These are phyloP conservation scores for Euzophera pinguis DNA, from an alignment of 2,888 invertebrate genomes.

Conservation along the genomic window DNA sequence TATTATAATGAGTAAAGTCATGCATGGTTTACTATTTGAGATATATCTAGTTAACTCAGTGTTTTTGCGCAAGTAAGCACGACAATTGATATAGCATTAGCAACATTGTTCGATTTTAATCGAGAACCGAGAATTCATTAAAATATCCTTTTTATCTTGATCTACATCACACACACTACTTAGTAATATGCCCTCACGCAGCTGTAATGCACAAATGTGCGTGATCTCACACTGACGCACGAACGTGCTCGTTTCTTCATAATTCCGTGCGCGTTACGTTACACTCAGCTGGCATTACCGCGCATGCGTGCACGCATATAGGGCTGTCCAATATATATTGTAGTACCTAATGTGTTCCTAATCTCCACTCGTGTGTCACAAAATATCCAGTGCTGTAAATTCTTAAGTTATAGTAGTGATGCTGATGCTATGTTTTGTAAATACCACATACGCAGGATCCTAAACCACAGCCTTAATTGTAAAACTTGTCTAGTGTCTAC, in stretches of 20 bases:
- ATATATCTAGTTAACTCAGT: too few species aligned
- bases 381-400: too few species aligned
- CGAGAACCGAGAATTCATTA: neutral
- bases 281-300: neutral
- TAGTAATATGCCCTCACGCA: neutral
- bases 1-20: neutral
- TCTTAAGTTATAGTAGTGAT: too few species aligned
- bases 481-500: too few species aligned
- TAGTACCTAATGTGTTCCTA: too few species aligned
- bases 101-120: neutral
- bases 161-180: constrained; percentile 15
- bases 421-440: too few species aligned
- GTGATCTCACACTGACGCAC: neutral
- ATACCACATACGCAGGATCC: too few species aligned
- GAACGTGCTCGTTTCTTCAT: neutral
- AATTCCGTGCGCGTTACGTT: neutral
- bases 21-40: too few species aligned
- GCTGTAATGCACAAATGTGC: neutral
- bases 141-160: constrained; percentile 15
- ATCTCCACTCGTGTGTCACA: too few species aligned
- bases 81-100: neutral
- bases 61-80: neutral
- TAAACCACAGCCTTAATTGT: too few species aligned
- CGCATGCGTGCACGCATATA: neutral
- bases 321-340: neutral